Evolutionary conservation across 2,888 invertebrate species (phyloP), one percentile per base, ranked within the genome.

Genomic region (Stenichneumon culpator): DNA sequence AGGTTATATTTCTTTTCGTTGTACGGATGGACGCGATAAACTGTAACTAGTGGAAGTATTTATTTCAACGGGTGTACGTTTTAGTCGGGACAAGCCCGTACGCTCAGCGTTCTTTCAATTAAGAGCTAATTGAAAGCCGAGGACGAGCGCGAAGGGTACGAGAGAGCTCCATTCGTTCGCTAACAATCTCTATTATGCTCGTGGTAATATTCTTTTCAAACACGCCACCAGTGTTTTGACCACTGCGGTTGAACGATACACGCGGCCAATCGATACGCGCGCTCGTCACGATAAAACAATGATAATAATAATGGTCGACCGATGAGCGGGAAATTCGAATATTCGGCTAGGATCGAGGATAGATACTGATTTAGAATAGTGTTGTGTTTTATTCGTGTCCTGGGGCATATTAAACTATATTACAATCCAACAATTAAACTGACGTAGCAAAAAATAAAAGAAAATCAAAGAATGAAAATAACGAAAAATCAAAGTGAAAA

Each of bases 41-140:
- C 25, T 16, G 22, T 44, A 16, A 50, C 19, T 11, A 39, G 67
- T 68, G 54, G n/a, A 19, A 77, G 52, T 70, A 69, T 73, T 75
- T 47, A 72, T 32, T 72, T 74, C 65, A 11, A 70, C 7, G 57
- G 63, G 28, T 52, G 60, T 79, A 44, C 16, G 50, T 47, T 44
- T 57, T 39, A 32, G 7, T 65, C 19, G 81, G 63, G 60, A 84
- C 50, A 74, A 83, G 68, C 44, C 60, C 47, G 44, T 25, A 69
- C 72, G 68, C 81, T 44, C 69, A 50, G 73, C 69, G 44, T 82
- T 84, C 73, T 84, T 84, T 69, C 81, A 84, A 84, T 84, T 78
- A 78, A 78, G 44, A 65, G 52, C 73, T 50, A 81, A 84, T 84
- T 81, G 68, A 84, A 69, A 14, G 36, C n/a, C 73, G 78, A 73